phyloP scores from a whole-genome alignment of 2,113 vertebrate species.

The Scatophagus argus region DNA sequence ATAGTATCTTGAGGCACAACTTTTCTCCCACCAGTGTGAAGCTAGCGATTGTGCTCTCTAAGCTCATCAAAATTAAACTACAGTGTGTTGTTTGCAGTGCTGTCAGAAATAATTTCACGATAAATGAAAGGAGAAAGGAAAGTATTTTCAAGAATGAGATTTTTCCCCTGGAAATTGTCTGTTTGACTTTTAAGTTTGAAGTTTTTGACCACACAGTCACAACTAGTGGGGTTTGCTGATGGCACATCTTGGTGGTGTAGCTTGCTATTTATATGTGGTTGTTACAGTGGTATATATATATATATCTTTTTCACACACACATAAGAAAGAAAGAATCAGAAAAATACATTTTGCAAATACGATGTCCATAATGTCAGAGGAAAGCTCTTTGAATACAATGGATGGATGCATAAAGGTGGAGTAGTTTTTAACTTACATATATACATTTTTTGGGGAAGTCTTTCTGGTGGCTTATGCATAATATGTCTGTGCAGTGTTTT shows the following conservation, averaged over 20 bases:
- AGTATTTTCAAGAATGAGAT: conserved; percentile 46
- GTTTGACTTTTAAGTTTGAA: conserved; percentile 23
- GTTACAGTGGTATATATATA: not conserved
- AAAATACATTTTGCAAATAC: conserved; percentile 10
- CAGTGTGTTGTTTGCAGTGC: conserved; percentile 39
- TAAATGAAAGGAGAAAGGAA: conserved; percentile 51
- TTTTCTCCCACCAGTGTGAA: conserved; percentile 30
- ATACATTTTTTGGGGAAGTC: conserved; percentile 2
- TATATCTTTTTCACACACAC: not conserved
- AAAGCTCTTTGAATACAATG: conserved; percentile 19
- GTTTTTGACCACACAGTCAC: conserved; percentile 9
- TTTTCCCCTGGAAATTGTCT: conserved; percentile 32
- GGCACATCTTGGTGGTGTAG: not conserved
- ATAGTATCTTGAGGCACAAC: conserved; percentile 35
- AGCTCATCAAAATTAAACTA: conserved; percentile 51
- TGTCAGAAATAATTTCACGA: conserved; percentile 47
- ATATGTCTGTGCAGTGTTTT: conserved; percentile 49
- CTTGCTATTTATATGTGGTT: not conserved
- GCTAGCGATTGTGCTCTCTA: conserved; percentile 40
- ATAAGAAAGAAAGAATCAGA: conserved; percentile 16
- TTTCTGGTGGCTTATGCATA: conserved; percentile 40
- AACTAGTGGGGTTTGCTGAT: conserved; percentile 11
- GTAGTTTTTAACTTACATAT: conserved; percentile 42
- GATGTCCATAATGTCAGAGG: not conserved
- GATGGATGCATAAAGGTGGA: conserved; percentile 11